phyloP scores from a whole-genome alignment of 2,888 invertebrate species.

The Drosophila neotestacea region DNA sequence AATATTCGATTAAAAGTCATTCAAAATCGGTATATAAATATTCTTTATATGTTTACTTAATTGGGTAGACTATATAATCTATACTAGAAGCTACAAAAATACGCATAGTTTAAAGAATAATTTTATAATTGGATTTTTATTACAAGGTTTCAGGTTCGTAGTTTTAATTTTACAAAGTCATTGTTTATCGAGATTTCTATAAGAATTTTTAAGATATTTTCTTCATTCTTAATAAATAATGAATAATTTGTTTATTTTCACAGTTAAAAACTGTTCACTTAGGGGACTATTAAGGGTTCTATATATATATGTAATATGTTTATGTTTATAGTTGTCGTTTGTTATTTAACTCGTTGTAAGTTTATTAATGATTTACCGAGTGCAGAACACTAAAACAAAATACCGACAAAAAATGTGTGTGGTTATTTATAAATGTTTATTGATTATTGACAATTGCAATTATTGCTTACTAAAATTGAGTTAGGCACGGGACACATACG shows the following conservation, averaged over 20 bases:
- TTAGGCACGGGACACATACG: slow-evolving; percentile 24
- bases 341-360: slow-evolving; percentile 18
- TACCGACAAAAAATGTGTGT: slow-evolving; percentile 60
- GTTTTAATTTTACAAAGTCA: slow-evolving; percentile 20
- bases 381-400: slow-evolving; percentile 65
- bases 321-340: slow-evolving; percentile 28
- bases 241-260: slow-evolving; percentile 25
- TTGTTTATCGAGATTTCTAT: background rate
- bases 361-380: slow-evolving; percentile 41
- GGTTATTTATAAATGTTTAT: slow-evolving; percentile 62
- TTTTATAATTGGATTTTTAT: slow-evolving; percentile 44
- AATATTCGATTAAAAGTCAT: slow-evolving; percentile 15
- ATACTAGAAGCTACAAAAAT: slow-evolving; percentile 49
- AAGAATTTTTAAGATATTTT: background rate
- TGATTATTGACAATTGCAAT: slow-evolving; percentile 14
- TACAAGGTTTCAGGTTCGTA: slow-evolving; percentile 40
- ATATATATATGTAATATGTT: slow-evolving; percentile 32
- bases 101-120: slow-evolving; percentile 15
- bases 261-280: slow-evolving; percentile 39
- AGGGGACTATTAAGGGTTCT: slow-evolving; percentile 32
- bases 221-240: slow-evolving; percentile 25
- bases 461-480: slow-evolving; percentile 8
- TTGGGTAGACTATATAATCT: slow-evolving; percentile 53
- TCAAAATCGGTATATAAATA: slow-evolving; percentile 10
- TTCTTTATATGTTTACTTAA: slow-evolving; percentile 44